phyloP scores from a whole-genome alignment of 2,888 invertebrate species.

The Athripsodes cinereus region DNA sequence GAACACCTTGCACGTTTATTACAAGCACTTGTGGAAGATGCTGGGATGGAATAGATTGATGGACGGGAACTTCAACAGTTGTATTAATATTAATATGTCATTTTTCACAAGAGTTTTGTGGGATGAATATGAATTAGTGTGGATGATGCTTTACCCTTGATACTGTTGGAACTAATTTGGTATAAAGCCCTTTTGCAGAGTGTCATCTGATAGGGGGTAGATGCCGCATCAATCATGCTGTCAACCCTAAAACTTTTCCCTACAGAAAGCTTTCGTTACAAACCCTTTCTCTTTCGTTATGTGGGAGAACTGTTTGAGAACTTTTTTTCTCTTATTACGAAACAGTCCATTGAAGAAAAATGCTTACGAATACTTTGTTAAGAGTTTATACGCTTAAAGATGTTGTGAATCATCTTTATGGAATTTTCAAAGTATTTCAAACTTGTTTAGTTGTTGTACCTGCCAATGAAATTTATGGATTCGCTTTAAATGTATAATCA shows the following conservation, averaged over 20 bases:
- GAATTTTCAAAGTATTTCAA: not conserved
- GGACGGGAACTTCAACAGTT: too few species aligned
- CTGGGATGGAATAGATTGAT: too few species aligned
- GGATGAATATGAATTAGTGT: not conserved
- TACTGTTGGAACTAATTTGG: not conserved
- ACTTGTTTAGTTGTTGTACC: too few species aligned
- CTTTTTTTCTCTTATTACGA: not conserved
- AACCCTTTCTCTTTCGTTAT: not conserved
- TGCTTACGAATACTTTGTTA: not conserved
- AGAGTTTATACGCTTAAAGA: not conserved
- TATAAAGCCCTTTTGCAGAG: not conserved
- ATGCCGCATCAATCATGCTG: slow-evolving; percentile 25
- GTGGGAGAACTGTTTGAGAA: not conserved
- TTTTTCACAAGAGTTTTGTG: too few species aligned
- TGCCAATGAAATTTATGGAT: too few species aligned
- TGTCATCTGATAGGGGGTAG: slow-evolving; percentile 24
- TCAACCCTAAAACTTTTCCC: slow-evolving; percentile 9
- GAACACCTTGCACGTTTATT: too few species aligned
- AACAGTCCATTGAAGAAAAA: not conserved
- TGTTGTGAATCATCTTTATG: not conserved
- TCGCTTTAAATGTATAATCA: too few species aligned
- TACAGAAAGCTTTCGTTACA: not conserved
- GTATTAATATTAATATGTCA: too few species aligned
- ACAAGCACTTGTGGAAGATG: too few species aligned
- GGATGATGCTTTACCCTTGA: not conserved